Base-by-base conservation (phyloP, 2,888 invertebrate genomes). In the Callyntrura sp. region DNA sequence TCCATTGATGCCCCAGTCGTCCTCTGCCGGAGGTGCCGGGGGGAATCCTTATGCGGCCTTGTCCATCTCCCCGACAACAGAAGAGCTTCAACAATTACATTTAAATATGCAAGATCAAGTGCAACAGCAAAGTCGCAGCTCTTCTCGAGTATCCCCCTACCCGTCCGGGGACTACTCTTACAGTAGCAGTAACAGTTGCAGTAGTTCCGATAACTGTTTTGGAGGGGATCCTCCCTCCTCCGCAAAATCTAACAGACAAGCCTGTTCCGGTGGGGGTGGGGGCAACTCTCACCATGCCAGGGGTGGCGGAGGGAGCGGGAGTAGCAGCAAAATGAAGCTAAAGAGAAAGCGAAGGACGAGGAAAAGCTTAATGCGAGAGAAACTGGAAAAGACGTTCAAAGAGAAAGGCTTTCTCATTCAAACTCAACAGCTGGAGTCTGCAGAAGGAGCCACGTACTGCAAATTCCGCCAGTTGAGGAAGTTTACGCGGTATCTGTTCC, bases 371-470 rank as follows among this genome's bases (percentile, higher is more conserved):
- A 97, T 98, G 93, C 95, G 98, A 28, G 98, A 98, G 94, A 98
- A 98, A 94, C 95, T 98, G 8, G 98, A 98, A 94, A 97, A 98
- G 94, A 98, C 98, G 0, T 98, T 98, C 94, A 97, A 98, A 94
- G 98, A 98, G 94, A 98, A 98, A 94, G 98, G 98, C 0, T 98
- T 98, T 94, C 95, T 98, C 76, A 98, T 98, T 86, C 98, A 98
- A 94, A 98, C 98, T 0, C 98, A 98, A 94, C 98, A 98, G 94
- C 95, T 98, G 81, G 98, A 98, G 94, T 98, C 98, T 0, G 98
- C 98, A 0, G 98, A 98, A 94, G 98, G 98, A 0, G 98, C 98
- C 0, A 98, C 98, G 0, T 98, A 98, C 94, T 98, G 98, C 94
- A 98, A 98, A 94, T 98, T 98, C 94, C 95, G 98, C 73, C 98